These are phyloP conservation scores for Heliornis fulica DNA, from an alignment of 2,113 vertebrate genomes.

Conservation along the genomic window DNA sequence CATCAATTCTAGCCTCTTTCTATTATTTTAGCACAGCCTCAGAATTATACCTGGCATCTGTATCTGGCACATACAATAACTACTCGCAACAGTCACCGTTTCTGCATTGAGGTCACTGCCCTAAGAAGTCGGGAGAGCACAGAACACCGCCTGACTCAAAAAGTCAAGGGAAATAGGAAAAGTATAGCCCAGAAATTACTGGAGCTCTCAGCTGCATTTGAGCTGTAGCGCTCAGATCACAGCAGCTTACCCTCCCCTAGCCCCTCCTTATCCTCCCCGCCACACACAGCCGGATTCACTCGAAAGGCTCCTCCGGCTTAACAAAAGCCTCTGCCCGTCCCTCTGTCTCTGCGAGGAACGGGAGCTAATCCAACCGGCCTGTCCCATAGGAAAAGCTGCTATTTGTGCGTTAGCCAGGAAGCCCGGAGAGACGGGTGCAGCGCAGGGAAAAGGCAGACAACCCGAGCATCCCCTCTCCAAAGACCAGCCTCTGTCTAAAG, in stretches of 20 bases:
- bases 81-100: background rate
- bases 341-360: background rate
- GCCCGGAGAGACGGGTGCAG: background rate
- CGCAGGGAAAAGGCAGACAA: background rate
- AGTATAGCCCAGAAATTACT: background rate
- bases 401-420: background rate
- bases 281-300: background rate
- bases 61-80: background rate
- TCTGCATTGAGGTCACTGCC: slow-evolving; percentile 24
- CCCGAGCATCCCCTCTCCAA: background rate
- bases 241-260: background rate
- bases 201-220: background rate
- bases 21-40: background rate
- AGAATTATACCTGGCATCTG: background rate
- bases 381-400: background rate
- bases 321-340: background rate
- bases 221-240: background rate
- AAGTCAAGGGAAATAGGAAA: background rate
- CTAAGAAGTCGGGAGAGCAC: background rate
- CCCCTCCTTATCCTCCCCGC: background rate
- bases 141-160: background rate
- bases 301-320: background rate
- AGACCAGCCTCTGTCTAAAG: background rate
- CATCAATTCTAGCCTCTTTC: background rate
- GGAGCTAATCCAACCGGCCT: background rate